A percentile compares a stretch with the other conserved stretches of the same genome.
phyloP scores from a whole-genome alignment of 2,797 vertebrate genomes.

The Ctenopoma multispine region DNA sequence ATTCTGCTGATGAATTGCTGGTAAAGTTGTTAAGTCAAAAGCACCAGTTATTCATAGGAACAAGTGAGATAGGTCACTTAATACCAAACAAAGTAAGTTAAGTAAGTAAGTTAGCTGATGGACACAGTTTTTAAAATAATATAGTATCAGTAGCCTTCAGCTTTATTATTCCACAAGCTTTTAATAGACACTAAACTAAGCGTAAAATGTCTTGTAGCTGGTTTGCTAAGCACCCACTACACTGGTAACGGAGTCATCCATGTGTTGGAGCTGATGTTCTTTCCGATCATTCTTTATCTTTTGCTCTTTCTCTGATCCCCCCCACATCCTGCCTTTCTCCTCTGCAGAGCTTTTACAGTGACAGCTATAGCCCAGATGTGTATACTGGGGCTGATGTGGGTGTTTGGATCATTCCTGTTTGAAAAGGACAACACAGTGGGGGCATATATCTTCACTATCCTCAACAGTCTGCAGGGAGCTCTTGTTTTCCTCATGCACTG shows the following conservation, averaged over 20 bases:
- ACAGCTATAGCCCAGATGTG: constrained; percentile 90
- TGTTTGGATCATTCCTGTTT: constrained; percentile 90
- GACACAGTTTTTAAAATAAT: neutral
- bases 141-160: neutral
- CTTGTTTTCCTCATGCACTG: constrained; percentile 91
- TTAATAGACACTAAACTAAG: neutral
- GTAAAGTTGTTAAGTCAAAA: constrained; percentile 1
- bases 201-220: neutral
- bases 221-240: neutral
- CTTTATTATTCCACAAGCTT: neutral
- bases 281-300: constrained; percentile 32
- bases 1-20: neutral
- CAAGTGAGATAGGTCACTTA: no score
- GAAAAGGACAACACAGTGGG: constrained; percentile 30
- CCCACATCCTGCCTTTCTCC: neutral
- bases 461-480: constrained; percentile 90
- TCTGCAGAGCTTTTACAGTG: constrained; percentile 85
- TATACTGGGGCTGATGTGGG: constrained; percentile 89
- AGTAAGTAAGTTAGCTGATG: neutral
- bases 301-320: neutral
- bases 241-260: constrained; percentile 14
- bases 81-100: no score
- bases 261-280: constrained; percentile 23
- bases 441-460: constrained; percentile 86
- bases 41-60: no score